A percentile compares a stretch with the other conserved stretches of the same genome.
Evolutionary conservation across 2,113 vertebrate genomes (phyloP).

Genomic region (Spilogale gracilis): DNA sequence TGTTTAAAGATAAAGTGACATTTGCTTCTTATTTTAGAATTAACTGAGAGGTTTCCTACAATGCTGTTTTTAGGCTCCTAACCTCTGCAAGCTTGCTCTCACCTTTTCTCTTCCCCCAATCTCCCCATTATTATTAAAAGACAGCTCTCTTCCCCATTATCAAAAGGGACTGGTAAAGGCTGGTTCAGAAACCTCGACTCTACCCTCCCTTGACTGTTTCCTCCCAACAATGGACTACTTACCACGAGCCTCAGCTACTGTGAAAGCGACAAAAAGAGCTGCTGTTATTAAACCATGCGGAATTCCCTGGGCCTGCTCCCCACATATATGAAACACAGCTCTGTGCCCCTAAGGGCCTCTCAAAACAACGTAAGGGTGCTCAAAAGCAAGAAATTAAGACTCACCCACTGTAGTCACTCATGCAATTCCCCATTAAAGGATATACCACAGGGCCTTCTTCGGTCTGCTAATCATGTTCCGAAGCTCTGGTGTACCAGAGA

Average conservation of each 20-base stretch:
- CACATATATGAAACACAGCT: constrained; percentile 70
- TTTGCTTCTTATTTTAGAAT: constrained; percentile 11
- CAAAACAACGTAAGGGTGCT: constrained; percentile 78
- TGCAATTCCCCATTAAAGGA: constrained; percentile 95
- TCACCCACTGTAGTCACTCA: constrained; percentile 96
- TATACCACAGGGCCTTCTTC: constrained; percentile 86
- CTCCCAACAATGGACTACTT: neutral
- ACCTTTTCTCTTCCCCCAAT: neutral
- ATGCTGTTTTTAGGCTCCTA: neutral
- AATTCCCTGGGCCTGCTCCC: constrained; percentile 66
- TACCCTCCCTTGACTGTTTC: constrained; percentile 62
- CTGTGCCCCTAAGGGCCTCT: constrained; percentile 72
- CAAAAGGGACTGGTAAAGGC: neutral
- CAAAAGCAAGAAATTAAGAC: constrained; percentile 81
- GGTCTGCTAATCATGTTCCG: constrained; percentile 89
- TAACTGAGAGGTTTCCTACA: constrained; percentile 41
- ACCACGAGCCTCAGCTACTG: constrained; percentile 40
- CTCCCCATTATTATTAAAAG: constrained; percentile 19
- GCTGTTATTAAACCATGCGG: constrained; percentile 59
- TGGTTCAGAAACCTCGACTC: neutral
- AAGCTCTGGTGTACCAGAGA: constrained; percentile 86
- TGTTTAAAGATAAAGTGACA: constrained; percentile 48
- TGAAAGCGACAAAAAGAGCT: constrained; percentile 47
- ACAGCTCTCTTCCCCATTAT: constrained; percentile 40
- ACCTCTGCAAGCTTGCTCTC: neutral